Conservation (phyloP, 2,888 invertebrate species). For the Balanococcus diminutus region DNA sequence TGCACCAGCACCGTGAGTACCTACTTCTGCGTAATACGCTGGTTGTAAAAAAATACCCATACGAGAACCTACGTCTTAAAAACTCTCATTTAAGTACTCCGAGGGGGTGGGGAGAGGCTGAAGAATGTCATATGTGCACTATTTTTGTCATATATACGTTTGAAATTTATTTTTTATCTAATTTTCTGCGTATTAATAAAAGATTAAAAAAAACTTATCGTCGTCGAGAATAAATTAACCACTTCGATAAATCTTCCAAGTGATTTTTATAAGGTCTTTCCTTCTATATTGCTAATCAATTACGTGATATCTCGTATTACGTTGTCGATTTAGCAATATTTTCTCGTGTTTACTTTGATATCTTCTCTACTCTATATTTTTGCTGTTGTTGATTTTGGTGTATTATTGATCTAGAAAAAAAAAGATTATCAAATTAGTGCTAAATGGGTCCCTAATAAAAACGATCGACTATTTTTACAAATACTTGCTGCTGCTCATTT, state of each 20-base stretch:
- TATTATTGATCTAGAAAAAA: too few relatives aligned
- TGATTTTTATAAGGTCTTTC: not conserved
- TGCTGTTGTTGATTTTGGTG: not conserved
- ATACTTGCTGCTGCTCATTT: too few relatives aligned
- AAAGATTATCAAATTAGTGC: too few relatives aligned
- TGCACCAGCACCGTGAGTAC: not conserved
- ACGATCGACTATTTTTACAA: too few relatives aligned
- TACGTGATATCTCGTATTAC: not conserved
- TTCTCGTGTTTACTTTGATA: not conserved
- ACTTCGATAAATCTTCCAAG: not conserved
- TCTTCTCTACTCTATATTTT: not conserved
- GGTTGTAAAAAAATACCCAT: not conserved
- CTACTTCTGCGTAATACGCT: not conserved
- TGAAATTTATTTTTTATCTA: not conserved
- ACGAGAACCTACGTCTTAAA: not conserved
- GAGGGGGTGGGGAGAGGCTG: not conserved
- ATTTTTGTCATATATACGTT: not conserved
- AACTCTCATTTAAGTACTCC: not conserved
- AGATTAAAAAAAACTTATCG: not conserved
- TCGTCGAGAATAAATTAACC: not conserved
- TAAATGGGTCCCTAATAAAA: too few relatives aligned
- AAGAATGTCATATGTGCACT: not conserved
- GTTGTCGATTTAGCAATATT: not conserved
- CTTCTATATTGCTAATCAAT: not conserved
- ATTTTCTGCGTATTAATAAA: not conserved